Conservation (phyloP, 2,113 vertebrate genomes). For the Scatophagus argus region DNA sequence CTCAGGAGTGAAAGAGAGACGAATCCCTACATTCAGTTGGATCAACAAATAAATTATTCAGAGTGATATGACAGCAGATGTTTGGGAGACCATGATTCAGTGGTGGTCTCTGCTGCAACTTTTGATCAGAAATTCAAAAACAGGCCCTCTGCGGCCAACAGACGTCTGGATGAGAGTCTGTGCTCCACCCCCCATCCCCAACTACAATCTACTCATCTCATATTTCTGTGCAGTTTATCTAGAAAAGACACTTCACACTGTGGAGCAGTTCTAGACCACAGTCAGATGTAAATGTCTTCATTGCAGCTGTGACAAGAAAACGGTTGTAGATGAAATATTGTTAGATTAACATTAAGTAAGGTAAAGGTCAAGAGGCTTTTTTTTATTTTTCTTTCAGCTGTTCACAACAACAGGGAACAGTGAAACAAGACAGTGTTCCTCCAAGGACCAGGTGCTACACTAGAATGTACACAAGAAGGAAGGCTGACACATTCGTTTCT, state of each 20-base stretch:
- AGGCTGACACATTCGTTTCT: too few species aligned
- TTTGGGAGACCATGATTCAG: conserved; percentile 79
- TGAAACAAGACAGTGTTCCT: too few species aligned
- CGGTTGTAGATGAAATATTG: background rate
- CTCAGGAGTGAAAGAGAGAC: conserved; percentile 59
- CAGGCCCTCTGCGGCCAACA: conserved; percentile 75
- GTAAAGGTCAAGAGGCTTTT: too few species aligned
- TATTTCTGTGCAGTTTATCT: conserved; percentile 60
- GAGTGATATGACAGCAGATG: conserved; percentile 80
- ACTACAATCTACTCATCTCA: conserved; percentile 42
- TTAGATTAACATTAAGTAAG: conserved; percentile 5
- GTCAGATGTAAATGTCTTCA: conserved; percentile 7
- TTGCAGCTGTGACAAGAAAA: background rate
- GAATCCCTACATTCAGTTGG: conserved; percentile 69
- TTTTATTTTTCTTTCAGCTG: too few species aligned
- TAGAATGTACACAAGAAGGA: too few species aligned
- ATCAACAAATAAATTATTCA: conserved; percentile 85
- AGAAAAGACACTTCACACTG: conserved; percentile 2
- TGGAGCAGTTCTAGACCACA: conserved; percentile 27
- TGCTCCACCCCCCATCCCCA: background rate
- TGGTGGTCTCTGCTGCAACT: conserved; percentile 73
- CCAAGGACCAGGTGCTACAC: too few species aligned
- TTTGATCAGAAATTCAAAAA: conserved; percentile 84
- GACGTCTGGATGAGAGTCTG: conserved; percentile 51
- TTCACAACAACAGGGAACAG: too few species aligned